phyloP scores from a whole-genome alignment of 2,113 vertebrate species.

The Sapayoa aenigma region DNA sequence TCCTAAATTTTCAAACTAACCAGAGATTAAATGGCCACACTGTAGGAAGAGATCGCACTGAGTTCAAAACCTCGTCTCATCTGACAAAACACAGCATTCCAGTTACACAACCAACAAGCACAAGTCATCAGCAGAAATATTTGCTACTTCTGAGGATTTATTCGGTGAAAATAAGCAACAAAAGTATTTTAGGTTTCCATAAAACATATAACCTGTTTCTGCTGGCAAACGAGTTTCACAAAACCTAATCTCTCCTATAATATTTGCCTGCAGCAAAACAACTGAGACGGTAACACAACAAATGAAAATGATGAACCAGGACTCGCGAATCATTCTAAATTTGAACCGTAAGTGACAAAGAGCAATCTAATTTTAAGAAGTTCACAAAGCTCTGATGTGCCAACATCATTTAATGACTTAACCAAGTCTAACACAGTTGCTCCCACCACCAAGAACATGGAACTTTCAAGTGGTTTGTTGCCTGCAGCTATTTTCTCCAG shows the following conservation, averaged over 20 bases:
- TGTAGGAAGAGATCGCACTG: background rate
- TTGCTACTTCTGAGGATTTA: background rate
- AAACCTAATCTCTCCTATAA: background rate
- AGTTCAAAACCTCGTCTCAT: background rate
- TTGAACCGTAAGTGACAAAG: background rate
- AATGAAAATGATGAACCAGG: background rate
- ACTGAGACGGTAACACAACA: background rate
- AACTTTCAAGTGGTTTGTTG: slow-evolving; percentile 19
- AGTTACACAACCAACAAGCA: background rate
- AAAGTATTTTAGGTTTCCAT: background rate
- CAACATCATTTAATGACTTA: background rate
- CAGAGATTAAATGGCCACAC: background rate
- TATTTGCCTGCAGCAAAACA: background rate
- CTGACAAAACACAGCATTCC: background rate
- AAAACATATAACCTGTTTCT: background rate
- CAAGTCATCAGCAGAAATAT: background rate
- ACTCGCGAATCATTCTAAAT: background rate
- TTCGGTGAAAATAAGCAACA: background rate
- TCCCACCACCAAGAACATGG: background rate
- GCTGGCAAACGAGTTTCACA: background rate
- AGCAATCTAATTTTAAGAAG: background rate
- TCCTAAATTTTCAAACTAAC: background rate
- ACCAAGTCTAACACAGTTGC: background rate
- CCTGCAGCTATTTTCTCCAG: slow-evolving; percentile 38
- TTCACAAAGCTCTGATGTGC: background rate